A percentile compares a stretch with the other conserved stretches of the same genome.
These are phyloP conservation scores for Trisateles emortualis DNA, from an alignment of 2,888 invertebrate species.

Conservation along the genomic window DNA sequence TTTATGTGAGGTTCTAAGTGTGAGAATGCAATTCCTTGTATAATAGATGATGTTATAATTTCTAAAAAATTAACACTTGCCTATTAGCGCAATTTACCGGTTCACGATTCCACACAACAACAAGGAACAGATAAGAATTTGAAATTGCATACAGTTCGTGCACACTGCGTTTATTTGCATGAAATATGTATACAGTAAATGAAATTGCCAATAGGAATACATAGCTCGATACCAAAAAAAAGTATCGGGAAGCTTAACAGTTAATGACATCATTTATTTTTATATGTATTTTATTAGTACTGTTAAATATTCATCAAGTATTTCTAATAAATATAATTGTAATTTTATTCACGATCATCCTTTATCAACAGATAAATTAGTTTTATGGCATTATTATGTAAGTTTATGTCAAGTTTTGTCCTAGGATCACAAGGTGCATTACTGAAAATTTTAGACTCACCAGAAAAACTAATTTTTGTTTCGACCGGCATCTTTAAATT, in stretches of 20 bases:
- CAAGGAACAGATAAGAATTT: conserved; percentile 29
- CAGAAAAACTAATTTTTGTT: conserved; percentile 84
- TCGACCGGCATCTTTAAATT: conserved; percentile 77
- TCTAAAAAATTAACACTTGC: conserved; percentile 48
- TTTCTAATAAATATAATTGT: conserved; percentile 12
- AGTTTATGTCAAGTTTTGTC: conserved; percentile 25
- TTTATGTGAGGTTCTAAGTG: conserved; percentile 1
- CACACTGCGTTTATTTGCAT: conserved; percentile 16
- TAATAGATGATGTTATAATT: conserved; percentile 32
- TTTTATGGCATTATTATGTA: conserved; percentile 22
- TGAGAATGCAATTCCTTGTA: not conserved
- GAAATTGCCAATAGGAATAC: conserved; percentile 8
- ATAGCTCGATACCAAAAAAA: conserved; percentile 1
- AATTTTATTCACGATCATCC: conserved; percentile 1
- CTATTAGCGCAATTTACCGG: conserved; percentile 46
- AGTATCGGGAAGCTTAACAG: conserved; percentile 13
- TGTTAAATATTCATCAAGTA: conserved; percentile 12
- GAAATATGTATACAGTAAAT: conserved; percentile 6
- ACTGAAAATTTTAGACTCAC: conserved; percentile 65
- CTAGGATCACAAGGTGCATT: conserved; percentile 10
- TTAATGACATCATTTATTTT: conserved; percentile 27
- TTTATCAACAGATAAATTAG: conserved; percentile 7
- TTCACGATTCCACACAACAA: conserved; percentile 32
- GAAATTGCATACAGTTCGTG: conserved; percentile 26
- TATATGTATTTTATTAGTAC: conserved; percentile 1